Conservation (phyloP, 2,797 vertebrate genomes). For the Ctenosaura bakeri region DNA sequence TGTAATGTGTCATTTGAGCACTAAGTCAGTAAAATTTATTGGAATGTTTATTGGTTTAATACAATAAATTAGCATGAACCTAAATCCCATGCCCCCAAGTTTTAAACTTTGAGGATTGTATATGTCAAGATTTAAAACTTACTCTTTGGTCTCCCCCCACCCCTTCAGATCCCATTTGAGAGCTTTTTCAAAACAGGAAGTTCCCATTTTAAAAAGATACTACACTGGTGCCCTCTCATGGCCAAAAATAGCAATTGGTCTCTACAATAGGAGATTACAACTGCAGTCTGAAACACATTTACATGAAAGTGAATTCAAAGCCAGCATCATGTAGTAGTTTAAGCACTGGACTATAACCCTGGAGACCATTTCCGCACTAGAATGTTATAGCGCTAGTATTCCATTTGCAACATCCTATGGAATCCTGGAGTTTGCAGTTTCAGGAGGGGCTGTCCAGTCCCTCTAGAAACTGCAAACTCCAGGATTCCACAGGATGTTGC, state of each 20-base stretch:
- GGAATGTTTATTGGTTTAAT: conserved; percentile 54
- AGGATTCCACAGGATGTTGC: too few species aligned
- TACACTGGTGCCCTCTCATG: conserved; percentile 80
- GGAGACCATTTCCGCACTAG: too few species aligned
- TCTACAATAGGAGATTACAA: neutral
- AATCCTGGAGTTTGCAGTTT: too few species aligned
- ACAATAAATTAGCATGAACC: conserved; percentile 55
- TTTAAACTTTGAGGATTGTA: conserved; percentile 17
- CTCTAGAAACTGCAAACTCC: too few species aligned
- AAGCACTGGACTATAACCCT: too few species aligned
- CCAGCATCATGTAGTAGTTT: too few species aligned
- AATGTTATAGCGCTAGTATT: too few species aligned
- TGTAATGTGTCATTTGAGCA: conserved; percentile 19
- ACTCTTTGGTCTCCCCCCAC: conserved; percentile 26
- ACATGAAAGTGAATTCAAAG: neutral
- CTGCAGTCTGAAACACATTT: neutral
- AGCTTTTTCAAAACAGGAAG: neutral
- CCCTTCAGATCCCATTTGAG: neutral
- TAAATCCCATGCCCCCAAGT: conserved; percentile 61
- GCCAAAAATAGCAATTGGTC: conserved; percentile 31
- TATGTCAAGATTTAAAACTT: conserved; percentile 44
- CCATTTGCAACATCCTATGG: too few species aligned
- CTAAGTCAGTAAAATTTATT: conserved; percentile 52
- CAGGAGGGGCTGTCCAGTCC: too few species aligned
- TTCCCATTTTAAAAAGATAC: conserved; percentile 51